phyloP scores from a whole-genome alignment of 2,888 invertebrate species.

The Sesamia inferens region DNA sequence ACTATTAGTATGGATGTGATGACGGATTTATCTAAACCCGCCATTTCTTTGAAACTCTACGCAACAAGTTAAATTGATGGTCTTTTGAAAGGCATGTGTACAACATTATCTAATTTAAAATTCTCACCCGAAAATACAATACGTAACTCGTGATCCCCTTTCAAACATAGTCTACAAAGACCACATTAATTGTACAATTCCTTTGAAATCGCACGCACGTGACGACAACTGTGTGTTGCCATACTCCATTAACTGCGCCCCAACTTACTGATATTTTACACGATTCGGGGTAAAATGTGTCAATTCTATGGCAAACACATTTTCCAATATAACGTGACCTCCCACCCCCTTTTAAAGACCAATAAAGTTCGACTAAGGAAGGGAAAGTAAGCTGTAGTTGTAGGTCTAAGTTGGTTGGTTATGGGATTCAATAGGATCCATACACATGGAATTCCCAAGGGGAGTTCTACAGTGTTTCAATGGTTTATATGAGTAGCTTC shows the following conservation, averaged over 20 bases:
- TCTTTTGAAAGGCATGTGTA: neutral
- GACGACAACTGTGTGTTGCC: constrained; percentile 74
- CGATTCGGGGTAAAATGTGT: constrained; percentile 81
- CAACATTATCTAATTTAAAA: neutral
- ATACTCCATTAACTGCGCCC: constrained; percentile 80
- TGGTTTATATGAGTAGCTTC: constrained; percentile 69
- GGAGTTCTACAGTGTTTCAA: constrained; percentile 64
- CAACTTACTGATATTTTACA: constrained; percentile 69
- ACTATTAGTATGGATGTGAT: neutral
- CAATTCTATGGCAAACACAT: constrained; percentile 65
- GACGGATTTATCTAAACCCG: too few relatives aligned
- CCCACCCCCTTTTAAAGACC: constrained; percentile 24
- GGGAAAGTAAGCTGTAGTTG: neutral
- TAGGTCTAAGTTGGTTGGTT: constrained; percentile 68
- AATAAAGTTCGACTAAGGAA: constrained; percentile 1
- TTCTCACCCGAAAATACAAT: constrained; percentile 14
- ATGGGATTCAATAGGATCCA: constrained; percentile 67
- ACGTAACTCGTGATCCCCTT: constrained; percentile 19
- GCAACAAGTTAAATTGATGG: neutral
- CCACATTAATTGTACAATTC: constrained; percentile 66
- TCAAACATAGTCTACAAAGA: constrained; percentile 47
- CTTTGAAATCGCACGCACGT: constrained; percentile 77
- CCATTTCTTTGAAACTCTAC: neutral
- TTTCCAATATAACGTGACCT: constrained; percentile 68
- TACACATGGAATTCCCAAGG: constrained; percentile 77